Conservation (phyloP, 2,888 invertebrate species). For the Globia sparganii region DNA sequence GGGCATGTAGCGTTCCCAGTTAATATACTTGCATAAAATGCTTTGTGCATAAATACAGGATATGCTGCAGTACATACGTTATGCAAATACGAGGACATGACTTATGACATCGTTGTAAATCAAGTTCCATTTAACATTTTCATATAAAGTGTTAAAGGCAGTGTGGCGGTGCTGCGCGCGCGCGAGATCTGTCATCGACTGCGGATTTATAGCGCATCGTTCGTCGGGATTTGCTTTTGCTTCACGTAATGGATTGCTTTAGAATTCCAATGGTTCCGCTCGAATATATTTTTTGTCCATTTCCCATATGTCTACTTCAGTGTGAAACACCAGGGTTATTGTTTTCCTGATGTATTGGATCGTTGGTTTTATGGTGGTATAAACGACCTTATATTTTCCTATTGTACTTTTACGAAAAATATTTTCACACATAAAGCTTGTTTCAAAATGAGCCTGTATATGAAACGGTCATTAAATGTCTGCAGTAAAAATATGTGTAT, state of each 20-base stretch:
- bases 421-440: conserved; percentile 24
- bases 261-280: conserved; percentile 66
- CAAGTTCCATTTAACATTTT: conserved; percentile 76
- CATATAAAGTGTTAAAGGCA: conserved; percentile 76
- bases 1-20: neutral
- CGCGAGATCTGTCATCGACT: conserved; percentile 76
- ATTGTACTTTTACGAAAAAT: conserved; percentile 47
- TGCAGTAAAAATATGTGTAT: conserved; percentile 6
- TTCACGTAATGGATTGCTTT: conserved; percentile 74
- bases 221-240: conserved; percentile 75
- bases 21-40: conserved; percentile 29
- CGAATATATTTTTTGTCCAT: conserved; percentile 68
- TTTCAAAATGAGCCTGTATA: conserved; percentile 29
- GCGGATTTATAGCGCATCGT: conserved; percentile 78
- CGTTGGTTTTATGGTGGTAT: conserved; percentile 59
- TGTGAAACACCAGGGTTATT: conserved; percentile 65
- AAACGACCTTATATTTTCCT: conserved; percentile 52
- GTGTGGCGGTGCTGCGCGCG: conserved; percentile 68
- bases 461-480: conserved; percentile 33
- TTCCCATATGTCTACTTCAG: conserved; percentile 68
- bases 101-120: conserved; percentile 71
- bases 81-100: conserved; percentile 62
- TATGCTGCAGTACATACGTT: conserved; percentile 52
- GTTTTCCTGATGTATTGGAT: conserved; percentile 64
- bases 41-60: conserved; percentile 22